Evolutionary conservation across 1,140 invertebrate genomes (phyloP), one percentile per base, ranked within the genome.

Genomic region (Drosophila insularis): DNA sequence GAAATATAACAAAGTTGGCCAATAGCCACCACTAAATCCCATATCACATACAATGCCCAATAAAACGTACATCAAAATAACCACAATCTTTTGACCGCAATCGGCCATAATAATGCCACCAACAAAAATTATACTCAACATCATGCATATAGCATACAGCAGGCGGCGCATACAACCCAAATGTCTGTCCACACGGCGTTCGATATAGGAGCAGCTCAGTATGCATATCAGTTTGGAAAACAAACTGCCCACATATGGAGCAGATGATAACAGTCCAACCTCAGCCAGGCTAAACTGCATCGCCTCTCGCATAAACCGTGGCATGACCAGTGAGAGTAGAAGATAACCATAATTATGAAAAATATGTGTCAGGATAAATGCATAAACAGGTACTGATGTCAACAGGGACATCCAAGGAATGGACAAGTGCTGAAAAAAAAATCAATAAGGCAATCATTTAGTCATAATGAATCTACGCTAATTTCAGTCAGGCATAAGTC

Each of bases 1-100:
- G 43, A 91, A 80, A 35, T 86, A 89, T 6, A 91, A 64, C 13
- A 90, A 59, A 32, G 80, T 89, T 4, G 87, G 80, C 90, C 90
- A 91, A 61, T 91, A 91, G 19, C 61, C 74, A 27, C 61, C 81
- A 54, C 77, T 82, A 50, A 91, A 91, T 27, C 69, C 78, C 55
- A 91, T 55, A 64, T 91, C 90, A 1, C 79, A 69, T 11, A 66
- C 56, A 14, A 50, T 39, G n/a, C 89, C 86, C 53, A 91, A 2
- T 4, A 89, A 27, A 1, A 80, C 55, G 27, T 67, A 82, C 50
- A 90, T 77, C 6, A 79, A 0, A 6, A 90, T 50, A 5, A 91
- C 78, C 2, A 91, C 19, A 4, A 37, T 65, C 17, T 66, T 79
- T 39, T 84, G 67, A 0, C 61, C 21, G 27, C 74, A 80, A 50